Percentiles rank a stretch among this genome's conserved stretches.
phyloP scores from a whole-genome alignment of 2,797 vertebrate genomes.

The Hylomyscus alleni region DNA sequence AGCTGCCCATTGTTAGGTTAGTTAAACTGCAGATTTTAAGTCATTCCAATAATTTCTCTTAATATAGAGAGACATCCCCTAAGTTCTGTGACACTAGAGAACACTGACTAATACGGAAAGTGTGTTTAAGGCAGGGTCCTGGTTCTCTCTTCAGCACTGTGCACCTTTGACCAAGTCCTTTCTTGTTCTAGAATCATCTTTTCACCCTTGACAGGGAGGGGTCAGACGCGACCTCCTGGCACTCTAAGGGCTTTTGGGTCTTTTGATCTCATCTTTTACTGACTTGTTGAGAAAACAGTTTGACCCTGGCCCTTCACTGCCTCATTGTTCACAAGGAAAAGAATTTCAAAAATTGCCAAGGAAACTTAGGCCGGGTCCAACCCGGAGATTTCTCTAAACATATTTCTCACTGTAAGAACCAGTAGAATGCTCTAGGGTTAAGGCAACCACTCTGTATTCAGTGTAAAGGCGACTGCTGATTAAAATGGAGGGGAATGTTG shows the following conservation, averaged over 20 bases:
- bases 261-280: background rate
- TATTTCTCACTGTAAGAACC: constrained; percentile 40
- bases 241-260: background rate
- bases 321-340: background rate
- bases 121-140: background rate
- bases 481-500: background rate
- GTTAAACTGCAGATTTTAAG: background rate
- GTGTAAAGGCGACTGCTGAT: background rate
- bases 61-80: background rate
- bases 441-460: background rate
- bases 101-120: background rate
- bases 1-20: background rate
- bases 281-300: background rate
- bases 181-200: background rate
- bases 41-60: background rate
- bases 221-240: background rate
- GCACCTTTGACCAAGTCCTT: background rate
- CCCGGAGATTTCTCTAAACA: background rate
- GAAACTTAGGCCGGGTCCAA: background rate
- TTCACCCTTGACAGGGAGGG: background rate
- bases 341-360: background rate
- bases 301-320: background rate
- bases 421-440: background rate
- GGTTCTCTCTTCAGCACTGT: background rate
- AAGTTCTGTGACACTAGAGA: background rate